Evolutionary conservation across 2,888 invertebrate species (phyloP).

Genomic region (Carterocephalus palaemon): DNA sequence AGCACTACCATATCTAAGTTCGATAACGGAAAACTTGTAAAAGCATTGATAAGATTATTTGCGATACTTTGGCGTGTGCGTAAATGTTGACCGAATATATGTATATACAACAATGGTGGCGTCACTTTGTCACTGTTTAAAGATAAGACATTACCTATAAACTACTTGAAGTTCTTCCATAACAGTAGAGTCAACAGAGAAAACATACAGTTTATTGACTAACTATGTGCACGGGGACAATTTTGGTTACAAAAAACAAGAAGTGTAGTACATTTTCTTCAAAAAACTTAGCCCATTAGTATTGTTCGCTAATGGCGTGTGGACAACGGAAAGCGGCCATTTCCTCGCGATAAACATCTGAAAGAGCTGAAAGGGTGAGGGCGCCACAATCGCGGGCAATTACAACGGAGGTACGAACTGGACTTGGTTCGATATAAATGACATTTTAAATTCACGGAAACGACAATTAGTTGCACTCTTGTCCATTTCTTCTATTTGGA

Average conservation of each 20-base stretch:
- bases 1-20: slow-evolving; percentile 63
- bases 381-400: slow-evolving; percentile 63
- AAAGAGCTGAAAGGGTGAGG: slow-evolving; percentile 74
- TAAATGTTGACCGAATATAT: too few species aligned
- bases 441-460: slow-evolving; percentile 54
- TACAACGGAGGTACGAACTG: slow-evolving; percentile 48
- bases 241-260: slow-evolving; percentile 17
- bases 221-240: too few species aligned
- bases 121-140: too few species aligned
- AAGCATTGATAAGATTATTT: slow-evolving; percentile 62
- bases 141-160: too few species aligned
- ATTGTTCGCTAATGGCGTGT: slow-evolving; percentile 73
- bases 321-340: slow-evolving; percentile 77
- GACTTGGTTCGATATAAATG: slow-evolving; percentile 41
- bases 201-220: too few species aligned
- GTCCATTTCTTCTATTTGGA: slow-evolving; percentile 23
- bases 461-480: slow-evolving; percentile 41
- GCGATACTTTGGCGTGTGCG: slow-evolving; percentile 33
- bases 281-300: slow-evolving; percentile 66
- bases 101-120: too few species aligned
- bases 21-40: slow-evolving; percentile 61
- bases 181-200: too few species aligned
- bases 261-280: slow-evolving; percentile 22
- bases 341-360: slow-evolving; percentile 77
- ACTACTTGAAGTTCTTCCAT: too few species aligned